These are phyloP conservation scores for Epizoanthus fatuus DNA, from an alignment of 92 coral and sea anemone genomes.

Conservation along the genomic window DNA sequence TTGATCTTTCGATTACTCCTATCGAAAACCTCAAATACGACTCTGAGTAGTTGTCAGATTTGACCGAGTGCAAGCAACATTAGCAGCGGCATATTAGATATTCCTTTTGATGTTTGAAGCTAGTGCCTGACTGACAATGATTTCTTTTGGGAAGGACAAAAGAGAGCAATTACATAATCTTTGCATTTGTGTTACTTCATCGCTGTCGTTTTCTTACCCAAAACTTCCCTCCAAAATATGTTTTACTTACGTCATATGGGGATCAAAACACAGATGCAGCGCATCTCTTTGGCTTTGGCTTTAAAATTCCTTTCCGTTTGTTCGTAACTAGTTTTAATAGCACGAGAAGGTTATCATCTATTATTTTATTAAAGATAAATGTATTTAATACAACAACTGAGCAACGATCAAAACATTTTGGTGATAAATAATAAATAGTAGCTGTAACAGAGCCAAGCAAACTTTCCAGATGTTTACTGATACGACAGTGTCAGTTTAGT, in stretches of 20 bases:
- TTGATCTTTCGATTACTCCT: constrained; percentile 13
- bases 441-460: constrained; percentile 8
- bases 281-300: not conserved
- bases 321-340: not conserved
- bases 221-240: not conserved
- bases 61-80: constrained; percentile 27
- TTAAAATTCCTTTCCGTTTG: not conserved
- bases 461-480: constrained; percentile 11
- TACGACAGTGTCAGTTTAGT: too few species aligned
- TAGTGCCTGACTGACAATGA: constrained; percentile 62
- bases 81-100: constrained; percentile 73
- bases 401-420: constrained; percentile 14
- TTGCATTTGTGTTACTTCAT: constrained; percentile 69
- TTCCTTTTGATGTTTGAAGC: constrained; percentile 84
- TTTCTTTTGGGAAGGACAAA: constrained; percentile 79
- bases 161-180: constrained; percentile 87
- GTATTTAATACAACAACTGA: constrained; percentile 12
- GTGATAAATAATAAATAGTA: not conserved
- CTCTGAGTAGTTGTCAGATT: constrained; percentile 14
- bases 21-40: constrained; percentile 1
- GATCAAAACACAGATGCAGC: not conserved
- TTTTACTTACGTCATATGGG: not conserved
- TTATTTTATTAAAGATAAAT: not conserved
- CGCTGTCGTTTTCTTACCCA: constrained; percentile 9
- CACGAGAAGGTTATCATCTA: not conserved